phyloP scores from a whole-genome alignment of 2,888 invertebrate genomes.

The Pycnomerus fuliginosus region DNA sequence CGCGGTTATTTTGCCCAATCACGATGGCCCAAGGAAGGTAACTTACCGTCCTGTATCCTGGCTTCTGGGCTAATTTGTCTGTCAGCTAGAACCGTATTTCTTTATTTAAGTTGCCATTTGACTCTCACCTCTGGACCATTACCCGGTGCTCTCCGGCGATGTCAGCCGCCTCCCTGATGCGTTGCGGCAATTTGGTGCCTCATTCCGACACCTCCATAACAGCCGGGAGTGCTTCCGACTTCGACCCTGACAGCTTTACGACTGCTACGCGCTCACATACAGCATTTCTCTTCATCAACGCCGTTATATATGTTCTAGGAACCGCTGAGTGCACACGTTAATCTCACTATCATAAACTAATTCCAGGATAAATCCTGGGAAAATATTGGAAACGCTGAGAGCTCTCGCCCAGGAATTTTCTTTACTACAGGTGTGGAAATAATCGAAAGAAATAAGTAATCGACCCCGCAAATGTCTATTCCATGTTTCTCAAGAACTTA shows the following conservation, averaged over 20 bases:
- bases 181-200: slow-evolving; percentile 44
- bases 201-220: slow-evolving; percentile 42
- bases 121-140: slow-evolving; percentile 49
- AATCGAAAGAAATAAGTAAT: no score
- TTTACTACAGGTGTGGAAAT: no score
- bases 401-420: no score
- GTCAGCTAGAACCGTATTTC: slow-evolving; percentile 51
- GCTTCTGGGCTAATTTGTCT: slow-evolving; percentile 51
- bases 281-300: slow-evolving; percentile 50
- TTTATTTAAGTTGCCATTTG: slow-evolving; percentile 53
- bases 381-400: no score
- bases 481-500: slow-evolving; percentile 18
- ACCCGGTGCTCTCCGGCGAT: slow-evolving; percentile 39
- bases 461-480: slow-evolving; percentile 23
- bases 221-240: slow-evolving; percentile 46
- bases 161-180: slow-evolving; percentile 40
- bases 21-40: no score
- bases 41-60: no score
- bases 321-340: slow-evolving; percentile 34
- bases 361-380: no score
- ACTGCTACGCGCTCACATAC: slow-evolving; percentile 40
- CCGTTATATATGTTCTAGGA: slow-evolving; percentile 21
- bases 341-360: slow-evolving; percentile 27
- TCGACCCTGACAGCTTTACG: slow-evolving; percentile 48
- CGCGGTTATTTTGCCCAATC: slow-evolving; percentile 15